Percentiles rank a stretch among this genome's conserved stretches.
These are phyloP conservation scores for Avahi laniger DNA, from an alignment of 2,797 vertebrate species.

Conservation along the genomic window DNA sequence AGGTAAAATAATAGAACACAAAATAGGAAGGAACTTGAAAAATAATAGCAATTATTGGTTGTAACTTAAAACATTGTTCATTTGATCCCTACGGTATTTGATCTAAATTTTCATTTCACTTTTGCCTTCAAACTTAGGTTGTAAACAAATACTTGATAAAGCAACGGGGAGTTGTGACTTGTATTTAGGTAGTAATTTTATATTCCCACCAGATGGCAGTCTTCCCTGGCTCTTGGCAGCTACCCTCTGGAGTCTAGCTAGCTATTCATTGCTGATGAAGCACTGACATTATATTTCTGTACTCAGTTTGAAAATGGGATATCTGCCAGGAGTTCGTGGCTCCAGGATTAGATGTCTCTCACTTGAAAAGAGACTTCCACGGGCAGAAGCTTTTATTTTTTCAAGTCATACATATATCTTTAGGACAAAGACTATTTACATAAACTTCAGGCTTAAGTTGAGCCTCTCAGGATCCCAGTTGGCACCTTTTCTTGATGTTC, in stretches of 20 bases:
- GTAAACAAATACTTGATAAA: background rate
- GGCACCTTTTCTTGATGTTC: constrained; percentile 17
- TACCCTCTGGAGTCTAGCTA: background rate
- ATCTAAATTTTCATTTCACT: constrained; percentile 24
- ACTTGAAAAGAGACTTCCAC: constrained; percentile 58
- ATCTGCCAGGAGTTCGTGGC: constrained; percentile 47
- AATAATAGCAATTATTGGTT: background rate
- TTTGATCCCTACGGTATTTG: background rate
- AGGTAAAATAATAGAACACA: background rate
- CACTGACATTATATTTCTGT: background rate
- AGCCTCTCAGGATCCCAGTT: background rate
- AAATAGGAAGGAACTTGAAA: background rate
- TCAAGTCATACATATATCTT: constrained; percentile 42
- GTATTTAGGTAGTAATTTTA: constrained; percentile 23
- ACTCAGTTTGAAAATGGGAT: constrained; percentile 40
- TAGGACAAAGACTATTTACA: constrained; percentile 64
- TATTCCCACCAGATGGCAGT: constrained; percentile 71
- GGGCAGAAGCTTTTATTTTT: constrained; percentile 43
- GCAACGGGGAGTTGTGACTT: background rate
- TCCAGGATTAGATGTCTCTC: constrained; percentile 63
- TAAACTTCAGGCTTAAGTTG: constrained; percentile 40
- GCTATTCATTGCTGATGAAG: background rate
- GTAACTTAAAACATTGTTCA: background rate
- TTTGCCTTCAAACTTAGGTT: background rate
- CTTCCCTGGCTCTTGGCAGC: constrained; percentile 21